Percentiles rank a stretch among this genome's conserved stretches.
These are phyloP conservation scores for Pheosia gnoma DNA, from an alignment of 2,888 invertebrate species.

Conservation along the genomic window DNA sequence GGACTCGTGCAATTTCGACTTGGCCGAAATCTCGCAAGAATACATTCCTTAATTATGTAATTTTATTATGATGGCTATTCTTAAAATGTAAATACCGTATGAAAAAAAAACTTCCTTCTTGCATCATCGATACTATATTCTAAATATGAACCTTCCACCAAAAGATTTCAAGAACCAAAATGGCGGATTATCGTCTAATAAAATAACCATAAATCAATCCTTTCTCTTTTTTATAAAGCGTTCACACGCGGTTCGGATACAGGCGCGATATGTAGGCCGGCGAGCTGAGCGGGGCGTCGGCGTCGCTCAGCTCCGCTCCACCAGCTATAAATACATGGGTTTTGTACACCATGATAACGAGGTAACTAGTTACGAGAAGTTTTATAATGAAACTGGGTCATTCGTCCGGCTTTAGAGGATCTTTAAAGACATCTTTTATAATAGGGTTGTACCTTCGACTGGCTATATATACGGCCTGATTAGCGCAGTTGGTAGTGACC, in stretches of 20 bases:
- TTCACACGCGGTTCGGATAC: constrained; percentile 28
- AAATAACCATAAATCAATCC: constrained; percentile 37
- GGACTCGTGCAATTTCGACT: no score
- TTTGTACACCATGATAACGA: background rate
- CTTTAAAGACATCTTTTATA: no score
- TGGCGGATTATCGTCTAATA: constrained; percentile 19
- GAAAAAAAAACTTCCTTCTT: no score
- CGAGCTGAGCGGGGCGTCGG: constrained; percentile 26
- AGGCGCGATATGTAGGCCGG: constrained; percentile 29
- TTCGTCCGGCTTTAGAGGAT: background rate
- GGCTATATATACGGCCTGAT: no score
- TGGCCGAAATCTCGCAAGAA: no score
- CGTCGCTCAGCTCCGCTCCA: constrained; percentile 33
- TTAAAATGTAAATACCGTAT: no score
- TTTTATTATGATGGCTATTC: no score
- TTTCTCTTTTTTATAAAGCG: constrained; percentile 40
- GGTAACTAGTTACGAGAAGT: background rate
- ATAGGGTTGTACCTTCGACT: no score
- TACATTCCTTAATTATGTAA: no score
- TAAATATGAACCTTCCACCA: constrained; percentile 4
- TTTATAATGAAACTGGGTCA: no score
- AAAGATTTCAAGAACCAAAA: constrained; percentile 19
- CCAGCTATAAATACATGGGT: constrained; percentile 22
- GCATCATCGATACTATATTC: no score
- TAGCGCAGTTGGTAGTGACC: no score